phyloP scores from a whole-genome alignment of 2,888 invertebrate genomes.

The Lasius platythorax region DNA sequence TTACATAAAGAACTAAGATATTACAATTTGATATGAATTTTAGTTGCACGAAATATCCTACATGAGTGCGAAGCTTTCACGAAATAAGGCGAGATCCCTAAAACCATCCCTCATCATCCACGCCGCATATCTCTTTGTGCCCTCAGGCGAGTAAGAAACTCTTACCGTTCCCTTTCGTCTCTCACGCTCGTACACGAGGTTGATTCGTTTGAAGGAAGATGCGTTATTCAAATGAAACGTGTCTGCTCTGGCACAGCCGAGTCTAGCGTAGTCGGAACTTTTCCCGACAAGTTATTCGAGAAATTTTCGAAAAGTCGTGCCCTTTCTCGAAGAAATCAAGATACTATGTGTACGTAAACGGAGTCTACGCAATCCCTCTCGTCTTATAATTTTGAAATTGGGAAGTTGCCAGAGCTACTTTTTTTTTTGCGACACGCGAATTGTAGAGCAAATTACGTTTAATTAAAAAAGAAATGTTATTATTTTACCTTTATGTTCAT shows the following conservation, averaged over 20 bases:
- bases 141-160: slow-evolving; percentile 26
- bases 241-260: slow-evolving; percentile 8
- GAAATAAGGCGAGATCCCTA: slow-evolving; percentile 34
- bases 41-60: background rate
- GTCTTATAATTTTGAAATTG: background rate
- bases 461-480: background rate
- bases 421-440: background rate
- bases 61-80: background rate
- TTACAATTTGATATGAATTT: slow-evolving; percentile 32
- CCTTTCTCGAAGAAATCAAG: background rate
- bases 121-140: slow-evolving; percentile 32
- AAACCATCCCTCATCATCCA: slow-evolving; percentile 23
- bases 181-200: background rate
- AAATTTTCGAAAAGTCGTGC: slow-evolving; percentile 26
- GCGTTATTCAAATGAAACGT: slow-evolving; percentile 44
- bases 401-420: background rate
- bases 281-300: slow-evolving; percentile 7
- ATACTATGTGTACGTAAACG: background rate
- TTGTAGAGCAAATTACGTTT: background rate
- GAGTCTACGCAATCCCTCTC: background rate
- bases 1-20: background rate
- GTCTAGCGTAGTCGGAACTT: background rate
- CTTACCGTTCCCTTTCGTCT: slow-evolving; percentile 19
- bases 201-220: slow-evolving; percentile 47
- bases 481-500: background rate